phyloP scores from a whole-genome alignment of 2,888 invertebrate genomes.

The Bimastos eiseni region DNA sequence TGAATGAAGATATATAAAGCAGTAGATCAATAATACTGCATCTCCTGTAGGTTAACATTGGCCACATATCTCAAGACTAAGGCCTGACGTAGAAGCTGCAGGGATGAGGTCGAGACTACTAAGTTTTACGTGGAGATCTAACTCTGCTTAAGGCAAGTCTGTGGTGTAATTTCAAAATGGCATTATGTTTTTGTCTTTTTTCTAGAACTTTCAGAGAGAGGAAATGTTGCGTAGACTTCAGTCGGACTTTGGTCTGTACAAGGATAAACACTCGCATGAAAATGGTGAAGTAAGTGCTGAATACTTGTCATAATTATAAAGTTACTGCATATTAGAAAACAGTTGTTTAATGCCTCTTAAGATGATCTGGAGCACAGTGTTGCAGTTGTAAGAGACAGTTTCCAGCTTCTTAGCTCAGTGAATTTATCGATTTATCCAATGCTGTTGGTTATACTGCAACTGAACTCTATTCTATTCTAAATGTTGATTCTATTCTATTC shows the following conservation, averaged over 20 bases:
- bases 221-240: conserved; percentile 53
- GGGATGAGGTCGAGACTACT: neutral
- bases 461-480: no score
- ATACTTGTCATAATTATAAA: no score
- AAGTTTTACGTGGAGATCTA: neutral
- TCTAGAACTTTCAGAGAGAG: conserved; percentile 47
- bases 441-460: no score
- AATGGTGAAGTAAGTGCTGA: neutral
- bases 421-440: no score
- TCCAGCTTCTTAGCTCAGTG: no score
- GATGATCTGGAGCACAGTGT: no score
- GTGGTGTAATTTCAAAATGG: neutral
- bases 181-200: neutral
- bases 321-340: neutral
- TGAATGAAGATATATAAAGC: no score
- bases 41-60: neutral
- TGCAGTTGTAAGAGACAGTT: no score
- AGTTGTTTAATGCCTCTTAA: no score
- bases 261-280: conserved; percentile 54
- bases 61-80: neutral
- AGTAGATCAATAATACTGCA: neutral
- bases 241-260: conserved; percentile 52
- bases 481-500: neutral
- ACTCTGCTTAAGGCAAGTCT: neutral
- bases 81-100: neutral